Evolutionary conservation across 92 coral and sea anemone genomes (phyloP), one percentile per base, ranked within the genome.

Genomic region (Isaurus tuberculatus): DNA sequence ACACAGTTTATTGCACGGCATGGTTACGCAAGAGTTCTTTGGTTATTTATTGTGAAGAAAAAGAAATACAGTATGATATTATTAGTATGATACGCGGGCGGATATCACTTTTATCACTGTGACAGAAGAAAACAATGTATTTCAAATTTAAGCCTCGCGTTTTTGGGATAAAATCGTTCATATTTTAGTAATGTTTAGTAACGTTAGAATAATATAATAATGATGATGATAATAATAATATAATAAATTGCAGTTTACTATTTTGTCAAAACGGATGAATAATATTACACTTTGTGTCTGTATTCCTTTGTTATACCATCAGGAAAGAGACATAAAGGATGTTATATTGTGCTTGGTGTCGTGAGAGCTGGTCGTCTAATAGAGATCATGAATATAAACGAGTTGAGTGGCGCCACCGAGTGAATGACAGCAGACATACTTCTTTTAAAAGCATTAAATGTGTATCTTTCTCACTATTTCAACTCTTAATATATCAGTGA

Each of bases 401-500:
- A 26, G 14, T 40, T 32, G 68, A 60, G 53, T 33, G 82, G 68
- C 69, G 82, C 82, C 69, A 42, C 20, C 70, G 33, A 58, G 6
- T 27, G 55, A n/a, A 8, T 55, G 28, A 25, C 70, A 33, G 34
- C 70, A 55, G 33, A 11, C 20, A 58, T 3, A 36, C 13, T 0
- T 42, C n/a, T 28, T 72, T 44, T 44, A 70, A 72, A 44, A 72
- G 36, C 58, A 72, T 22, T 40, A 2, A 23, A 16, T 43, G 55
- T 23, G 32, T 25, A 22, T 63, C 75, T 23, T n/a, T 70, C 33
- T 55, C 36, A 23, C 53, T 9, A 51, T 77, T 77, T 77, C 70
- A 34, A 10, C 34, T 77, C 82, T 36, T 77, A 33, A 58, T 51
- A 77, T 57, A 77, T 32, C 82, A 34, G 36, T 77, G 82, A 77